A percentile compares a stretch with the other conserved stretches of the same genome.
These are phyloP conservation scores for Blastobasis adustella DNA, from an alignment of 2,888 invertebrate genomes.

Conservation along the genomic window DNA sequence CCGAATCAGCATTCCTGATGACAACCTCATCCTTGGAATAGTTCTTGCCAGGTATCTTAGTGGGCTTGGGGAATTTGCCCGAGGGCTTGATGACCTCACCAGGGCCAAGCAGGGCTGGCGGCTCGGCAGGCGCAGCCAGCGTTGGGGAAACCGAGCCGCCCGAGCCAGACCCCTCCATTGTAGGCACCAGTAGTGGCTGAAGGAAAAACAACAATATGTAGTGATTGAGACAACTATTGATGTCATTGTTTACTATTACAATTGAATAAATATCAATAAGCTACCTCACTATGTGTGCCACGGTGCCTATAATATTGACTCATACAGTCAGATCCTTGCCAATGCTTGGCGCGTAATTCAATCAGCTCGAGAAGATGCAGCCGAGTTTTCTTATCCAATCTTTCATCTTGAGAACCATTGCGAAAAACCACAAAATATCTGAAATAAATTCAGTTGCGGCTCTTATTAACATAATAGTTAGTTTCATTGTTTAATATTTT, in stretches of 20 bases:
- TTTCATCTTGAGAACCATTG: conserved; percentile 91
- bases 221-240: neutral
- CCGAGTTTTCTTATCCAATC: conserved; percentile 89
- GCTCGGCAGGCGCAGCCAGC: conserved; percentile 72
- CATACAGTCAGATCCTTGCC: conserved; percentile 90
- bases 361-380: conserved; percentile 93
- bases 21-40: conserved; percentile 97
- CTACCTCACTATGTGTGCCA: conserved; percentile 76
- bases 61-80: conserved; percentile 91
- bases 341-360: conserved; percentile 92
- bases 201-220: conserved; percentile 1
- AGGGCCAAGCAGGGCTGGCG: conserved; percentile 79
- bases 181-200: conserved; percentile 65
- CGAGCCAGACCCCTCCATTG: conserved; percentile 67
- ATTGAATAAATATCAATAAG: conserved; percentile 1
- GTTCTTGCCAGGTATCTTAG: conserved; percentile 93
- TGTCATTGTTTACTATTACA: neutral
- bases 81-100: conserved; percentile 92
- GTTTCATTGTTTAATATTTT: too few species aligned
- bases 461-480: conserved; percentile 36
- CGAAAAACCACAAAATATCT: conserved; percentile 88
- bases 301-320: conserved; percentile 87
- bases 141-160: conserved; percentile 71
- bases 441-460: conserved; percentile 70
- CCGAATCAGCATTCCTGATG: conserved; percentile 95